These are phyloP conservation scores for Mystacornis crossleyi DNA, from an alignment of 2,113 vertebrate genomes.

Conservation along the genomic window DNA sequence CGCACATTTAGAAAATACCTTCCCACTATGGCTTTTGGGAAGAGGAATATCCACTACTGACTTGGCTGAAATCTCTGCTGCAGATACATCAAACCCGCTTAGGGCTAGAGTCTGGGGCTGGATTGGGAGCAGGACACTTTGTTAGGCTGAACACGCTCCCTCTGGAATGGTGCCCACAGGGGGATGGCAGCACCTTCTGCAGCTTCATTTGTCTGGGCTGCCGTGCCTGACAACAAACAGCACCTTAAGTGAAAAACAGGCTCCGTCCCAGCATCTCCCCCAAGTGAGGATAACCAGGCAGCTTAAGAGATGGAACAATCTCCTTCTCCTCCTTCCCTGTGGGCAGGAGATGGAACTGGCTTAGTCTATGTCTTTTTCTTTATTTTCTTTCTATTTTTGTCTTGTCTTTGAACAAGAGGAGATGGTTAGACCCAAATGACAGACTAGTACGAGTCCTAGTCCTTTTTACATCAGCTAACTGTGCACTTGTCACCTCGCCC, in stretches of 20 bases:
- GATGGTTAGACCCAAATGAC: neutral
- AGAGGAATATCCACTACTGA: neutral
- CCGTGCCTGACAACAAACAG: neutral
- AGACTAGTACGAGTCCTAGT: neutral
- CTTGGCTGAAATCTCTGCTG: neutral
- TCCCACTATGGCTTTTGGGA: neutral
- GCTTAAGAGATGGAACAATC: neutral
- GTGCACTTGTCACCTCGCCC: neutral
- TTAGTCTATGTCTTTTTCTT: neutral
- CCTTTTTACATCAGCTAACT: neutral
- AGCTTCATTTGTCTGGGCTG: neutral
- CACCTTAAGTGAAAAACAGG: neutral
- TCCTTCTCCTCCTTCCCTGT: neutral
- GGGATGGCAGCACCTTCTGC: neutral
- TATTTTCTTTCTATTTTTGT: neutral
- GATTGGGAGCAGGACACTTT: neutral
- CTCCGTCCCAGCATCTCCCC: neutral
- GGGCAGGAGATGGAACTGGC: neutral
- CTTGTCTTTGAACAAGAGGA: neutral
- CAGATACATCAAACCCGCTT: fast-evolving
- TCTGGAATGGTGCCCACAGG: neutral
- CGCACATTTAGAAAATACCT: neutral
- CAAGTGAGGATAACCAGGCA: neutral
- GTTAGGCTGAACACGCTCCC: neutral
- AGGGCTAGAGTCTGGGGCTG: neutral